phyloP scores from a whole-genome alignment of 1,140 invertebrate genomes.

The Aphaenogaster rudis region DNA sequence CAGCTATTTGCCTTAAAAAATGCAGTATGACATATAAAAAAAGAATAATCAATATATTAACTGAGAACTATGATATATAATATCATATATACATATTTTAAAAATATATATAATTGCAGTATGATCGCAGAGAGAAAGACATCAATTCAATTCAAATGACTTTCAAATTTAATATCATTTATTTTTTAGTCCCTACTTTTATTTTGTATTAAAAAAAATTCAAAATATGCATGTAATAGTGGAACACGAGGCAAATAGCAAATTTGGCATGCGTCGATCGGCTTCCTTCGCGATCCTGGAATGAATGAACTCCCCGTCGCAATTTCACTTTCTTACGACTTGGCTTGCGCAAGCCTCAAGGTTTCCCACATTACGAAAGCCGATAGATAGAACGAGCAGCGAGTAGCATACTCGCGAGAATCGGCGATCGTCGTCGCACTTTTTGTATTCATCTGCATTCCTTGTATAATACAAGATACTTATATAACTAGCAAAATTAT shows the following conservation, averaged over 20 bases:
- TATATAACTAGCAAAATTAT: slow-evolving; percentile 18
- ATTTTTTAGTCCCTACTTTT: neutral
- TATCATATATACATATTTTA: neutral
- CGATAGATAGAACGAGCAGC: slow-evolving; percentile 81
- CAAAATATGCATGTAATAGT: neutral
- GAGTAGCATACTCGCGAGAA: slow-evolving; percentile 22
- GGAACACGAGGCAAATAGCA: neutral
- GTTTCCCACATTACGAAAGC: slow-evolving; percentile 86
- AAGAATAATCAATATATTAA: neutral
- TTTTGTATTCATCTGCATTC: slow-evolving; percentile 49
- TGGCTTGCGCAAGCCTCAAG: slow-evolving; percentile 85
- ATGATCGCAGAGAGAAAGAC: neutral
- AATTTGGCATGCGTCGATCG: slow-evolving; percentile 46
- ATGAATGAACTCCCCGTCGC: slow-evolving; percentile 85
- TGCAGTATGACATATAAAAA: neutral
- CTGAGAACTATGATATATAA: neutral
- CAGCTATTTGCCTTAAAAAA: neutral
- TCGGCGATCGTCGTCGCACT: slow-evolving; percentile 42
- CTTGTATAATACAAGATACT: neutral
- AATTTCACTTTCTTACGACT: slow-evolving; percentile 86
- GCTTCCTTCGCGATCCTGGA: slow-evolving; percentile 73
- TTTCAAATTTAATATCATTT: neutral
- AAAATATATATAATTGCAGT: neutral
- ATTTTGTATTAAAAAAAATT: slow-evolving; percentile 5
- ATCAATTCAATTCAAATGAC: neutral